Evolutionary conservation across 1,140 invertebrate genomes (phyloP).

Genomic region (Trinorchestia longiramus): DNA sequence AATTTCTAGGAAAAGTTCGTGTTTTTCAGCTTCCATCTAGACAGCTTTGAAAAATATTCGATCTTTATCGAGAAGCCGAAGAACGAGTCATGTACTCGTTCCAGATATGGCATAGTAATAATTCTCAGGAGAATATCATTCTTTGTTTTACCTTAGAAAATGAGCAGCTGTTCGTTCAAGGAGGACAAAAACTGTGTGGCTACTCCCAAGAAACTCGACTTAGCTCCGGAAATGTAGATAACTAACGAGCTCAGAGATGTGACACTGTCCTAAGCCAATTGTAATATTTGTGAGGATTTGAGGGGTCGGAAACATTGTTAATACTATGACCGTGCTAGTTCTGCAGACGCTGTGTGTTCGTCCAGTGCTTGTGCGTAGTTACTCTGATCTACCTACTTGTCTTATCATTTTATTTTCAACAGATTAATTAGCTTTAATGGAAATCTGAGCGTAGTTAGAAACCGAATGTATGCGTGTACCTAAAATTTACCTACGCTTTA

Average conservation of each 20-base stretch:
- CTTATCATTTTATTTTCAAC: not conserved
- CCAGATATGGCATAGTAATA: not conserved
- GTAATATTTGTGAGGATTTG: not conserved
- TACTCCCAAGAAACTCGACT: not conserved
- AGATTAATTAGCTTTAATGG: not conserved
- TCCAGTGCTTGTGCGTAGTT: constrained; percentile 6
- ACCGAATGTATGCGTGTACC: not conserved
- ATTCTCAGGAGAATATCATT: not conserved
- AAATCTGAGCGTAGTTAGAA: not conserved
- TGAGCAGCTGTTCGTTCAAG: not conserved
- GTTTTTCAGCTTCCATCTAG: not conserved
- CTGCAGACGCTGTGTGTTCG: constrained; percentile 4
- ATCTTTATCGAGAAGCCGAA: not conserved
- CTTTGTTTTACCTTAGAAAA: not conserved
- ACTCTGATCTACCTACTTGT: not conserved
- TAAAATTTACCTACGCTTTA: not conserved
- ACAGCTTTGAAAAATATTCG: not conserved
- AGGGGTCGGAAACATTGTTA: not conserved
- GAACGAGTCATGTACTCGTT: not conserved
- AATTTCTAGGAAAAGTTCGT: not conserved
- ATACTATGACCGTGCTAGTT: not conserved
- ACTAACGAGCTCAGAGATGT: not conserved
- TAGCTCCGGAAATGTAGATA: not conserved
- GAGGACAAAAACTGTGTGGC: not conserved
- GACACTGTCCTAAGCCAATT: not conserved